Conservation (phyloP, 2,888 invertebrate genomes). For the Ophonus ardosiacus region DNA sequence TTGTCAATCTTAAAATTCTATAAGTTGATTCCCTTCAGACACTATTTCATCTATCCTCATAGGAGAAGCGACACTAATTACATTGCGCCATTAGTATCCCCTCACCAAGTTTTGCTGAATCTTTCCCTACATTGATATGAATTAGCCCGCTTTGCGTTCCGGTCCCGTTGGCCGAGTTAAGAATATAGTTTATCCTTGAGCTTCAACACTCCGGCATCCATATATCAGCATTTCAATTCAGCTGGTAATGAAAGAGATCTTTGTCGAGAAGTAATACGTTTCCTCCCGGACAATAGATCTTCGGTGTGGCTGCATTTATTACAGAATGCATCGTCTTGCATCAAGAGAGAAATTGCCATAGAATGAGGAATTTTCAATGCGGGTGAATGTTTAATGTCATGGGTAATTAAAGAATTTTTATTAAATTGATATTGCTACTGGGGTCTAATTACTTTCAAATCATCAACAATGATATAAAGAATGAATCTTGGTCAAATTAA, state of each 20-base stretch:
- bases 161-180: conserved; percentile 1
- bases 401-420: not conserved
- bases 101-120: not conserved
- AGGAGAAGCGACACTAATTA: too few relatives aligned
- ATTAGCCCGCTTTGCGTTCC: not conserved
- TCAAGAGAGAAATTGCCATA: not conserved
- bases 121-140: not conserved
- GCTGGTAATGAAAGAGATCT: conserved; percentile 57
- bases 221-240: conserved; percentile 59
- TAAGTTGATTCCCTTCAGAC: too few relatives aligned
- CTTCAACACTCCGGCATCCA: conserved; percentile 31
- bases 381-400: not conserved
- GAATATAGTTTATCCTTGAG: conserved; percentile 48
- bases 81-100: too few relatives aligned
- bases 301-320: conserved; percentile 45
- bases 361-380: not conserved
- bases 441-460: too few relatives aligned
- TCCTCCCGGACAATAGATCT: conserved; percentile 44
- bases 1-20: too few relatives aligned
- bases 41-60: too few relatives aligned
- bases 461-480: too few relatives aligned
- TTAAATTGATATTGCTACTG: not conserved
- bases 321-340: conserved; percentile 44
- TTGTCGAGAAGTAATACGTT: conserved; percentile 57
- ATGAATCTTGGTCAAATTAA: too few relatives aligned